Conservation (phyloP, 2,888 invertebrate species). For the Subacronicta megacephala region DNA sequence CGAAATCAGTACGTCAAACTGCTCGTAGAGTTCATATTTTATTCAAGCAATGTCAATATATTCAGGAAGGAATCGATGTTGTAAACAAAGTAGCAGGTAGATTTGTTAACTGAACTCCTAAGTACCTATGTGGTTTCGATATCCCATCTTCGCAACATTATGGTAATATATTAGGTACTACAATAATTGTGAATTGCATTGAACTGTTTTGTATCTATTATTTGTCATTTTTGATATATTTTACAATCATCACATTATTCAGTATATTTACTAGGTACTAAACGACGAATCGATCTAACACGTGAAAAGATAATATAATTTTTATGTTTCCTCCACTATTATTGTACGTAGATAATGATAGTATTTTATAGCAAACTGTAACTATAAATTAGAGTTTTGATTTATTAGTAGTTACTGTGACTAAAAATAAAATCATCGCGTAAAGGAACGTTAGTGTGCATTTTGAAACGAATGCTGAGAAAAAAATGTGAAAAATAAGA, state of each 20-base stretch:
- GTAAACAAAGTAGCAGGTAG: too few relatives aligned
- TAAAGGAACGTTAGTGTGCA: conserved; percentile 19
- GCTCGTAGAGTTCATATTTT: too few relatives aligned
- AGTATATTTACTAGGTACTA: conserved; percentile 73
- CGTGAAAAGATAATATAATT: conserved; percentile 84
- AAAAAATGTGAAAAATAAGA: too few relatives aligned
- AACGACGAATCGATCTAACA: conserved; percentile 74
- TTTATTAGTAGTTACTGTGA: conserved; percentile 69
- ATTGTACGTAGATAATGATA: conserved; percentile 69
- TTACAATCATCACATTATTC: conserved; percentile 61
- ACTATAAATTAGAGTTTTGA: conserved; percentile 83
- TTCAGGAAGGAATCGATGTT: too few relatives aligned
- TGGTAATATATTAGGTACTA: background rate
- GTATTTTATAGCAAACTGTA: conserved; percentile 78
- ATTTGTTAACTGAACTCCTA: too few relatives aligned
- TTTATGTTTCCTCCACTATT: conserved; percentile 82
- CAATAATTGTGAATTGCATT: conserved; percentile 1
- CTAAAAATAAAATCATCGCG: conserved; percentile 49
- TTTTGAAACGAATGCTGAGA: too few relatives aligned
- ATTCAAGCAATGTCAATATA: too few relatives aligned
- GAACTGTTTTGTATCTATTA: conserved; percentile 19
- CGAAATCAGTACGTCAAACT: too few relatives aligned
- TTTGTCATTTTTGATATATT: conserved; percentile 47
- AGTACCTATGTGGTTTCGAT: background rate
- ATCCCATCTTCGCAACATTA: background rate